These are phyloP conservation scores for Azemiops feae DNA, from an alignment of 2,113 vertebrate genomes.

Conservation along the genomic window DNA sequence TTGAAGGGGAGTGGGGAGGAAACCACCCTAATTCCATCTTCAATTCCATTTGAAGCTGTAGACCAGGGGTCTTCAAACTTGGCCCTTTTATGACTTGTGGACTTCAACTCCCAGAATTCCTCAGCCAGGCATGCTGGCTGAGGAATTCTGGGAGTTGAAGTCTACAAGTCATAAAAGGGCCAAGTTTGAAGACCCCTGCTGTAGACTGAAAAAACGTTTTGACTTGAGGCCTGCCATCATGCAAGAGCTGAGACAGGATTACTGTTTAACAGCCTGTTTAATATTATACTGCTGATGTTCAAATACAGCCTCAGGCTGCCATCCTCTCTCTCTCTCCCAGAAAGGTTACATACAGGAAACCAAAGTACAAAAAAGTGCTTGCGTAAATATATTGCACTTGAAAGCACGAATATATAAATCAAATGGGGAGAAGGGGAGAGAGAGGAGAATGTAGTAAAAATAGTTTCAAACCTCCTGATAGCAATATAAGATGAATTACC, in stretches of 20 bases:
- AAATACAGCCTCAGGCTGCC: background rate
- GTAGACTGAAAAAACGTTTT: background rate
- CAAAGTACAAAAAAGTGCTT: background rate
- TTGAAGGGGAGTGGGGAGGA: background rate
- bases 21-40: background rate
- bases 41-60: background rate
- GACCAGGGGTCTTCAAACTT: too few relatives aligned
- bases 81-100: too few relatives aligned
- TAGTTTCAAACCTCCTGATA: slow-evolving; percentile 9
- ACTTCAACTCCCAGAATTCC: too few relatives aligned
- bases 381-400: background rate
- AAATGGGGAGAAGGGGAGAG: background rate
- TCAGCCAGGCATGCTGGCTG: too few relatives aligned
- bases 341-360: background rate
- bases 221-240: background rate
- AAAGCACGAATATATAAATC: slow-evolving; percentile 27
- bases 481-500: slow-evolving; percentile 3
- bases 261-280: background rate
- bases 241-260: background rate
- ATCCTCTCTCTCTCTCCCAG: background rate
- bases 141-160: too few relatives aligned
- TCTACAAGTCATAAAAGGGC: too few relatives aligned
- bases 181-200: too few relatives aligned
- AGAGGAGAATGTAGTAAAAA: background rate
- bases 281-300: background rate